Conservation (phyloP, 2,113 vertebrate species). For the Melierax canorus region DNA sequence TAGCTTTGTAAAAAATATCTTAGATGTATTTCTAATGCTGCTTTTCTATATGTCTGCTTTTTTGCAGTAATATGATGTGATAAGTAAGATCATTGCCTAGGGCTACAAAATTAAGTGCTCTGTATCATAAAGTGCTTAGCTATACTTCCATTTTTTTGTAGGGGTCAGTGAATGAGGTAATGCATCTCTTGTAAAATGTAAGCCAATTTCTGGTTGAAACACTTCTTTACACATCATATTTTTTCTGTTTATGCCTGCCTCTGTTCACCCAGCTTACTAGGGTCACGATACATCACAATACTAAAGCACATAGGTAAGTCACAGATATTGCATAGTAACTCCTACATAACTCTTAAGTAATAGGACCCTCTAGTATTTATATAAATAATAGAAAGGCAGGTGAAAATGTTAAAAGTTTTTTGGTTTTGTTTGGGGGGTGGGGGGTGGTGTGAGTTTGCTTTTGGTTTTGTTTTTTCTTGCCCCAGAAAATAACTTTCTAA, state of each 20-base stretch:
- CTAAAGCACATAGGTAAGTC: not conserved
- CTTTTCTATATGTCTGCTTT: not conserved
- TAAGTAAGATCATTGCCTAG: not conserved
- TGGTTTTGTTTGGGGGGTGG: too few relatives aligned
- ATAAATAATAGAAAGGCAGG: not conserved
- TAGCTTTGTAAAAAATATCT: not conserved
- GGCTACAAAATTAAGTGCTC: not conserved
- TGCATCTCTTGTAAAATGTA: not conserved
- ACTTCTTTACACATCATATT: not conserved
- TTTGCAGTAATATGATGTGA: not conserved
- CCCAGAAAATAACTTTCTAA: not conserved
- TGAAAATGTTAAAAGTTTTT: not conserved
- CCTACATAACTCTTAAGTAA: not conserved
- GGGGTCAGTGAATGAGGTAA: not conserved
- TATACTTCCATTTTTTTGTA: not conserved
- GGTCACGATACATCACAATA: not conserved
- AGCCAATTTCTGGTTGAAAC: not conserved
- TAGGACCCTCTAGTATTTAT: not conserved
- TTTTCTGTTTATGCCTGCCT: not conserved
- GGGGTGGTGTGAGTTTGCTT: not conserved
- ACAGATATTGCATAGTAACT: not conserved
- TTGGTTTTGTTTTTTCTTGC: not conserved
- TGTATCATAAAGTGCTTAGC: not conserved
- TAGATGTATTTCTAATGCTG: not conserved
- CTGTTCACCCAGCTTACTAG: not conserved